Conservation (phyloP, 2,113 vertebrate species). For the human (Homo sapiens) region DNA sequence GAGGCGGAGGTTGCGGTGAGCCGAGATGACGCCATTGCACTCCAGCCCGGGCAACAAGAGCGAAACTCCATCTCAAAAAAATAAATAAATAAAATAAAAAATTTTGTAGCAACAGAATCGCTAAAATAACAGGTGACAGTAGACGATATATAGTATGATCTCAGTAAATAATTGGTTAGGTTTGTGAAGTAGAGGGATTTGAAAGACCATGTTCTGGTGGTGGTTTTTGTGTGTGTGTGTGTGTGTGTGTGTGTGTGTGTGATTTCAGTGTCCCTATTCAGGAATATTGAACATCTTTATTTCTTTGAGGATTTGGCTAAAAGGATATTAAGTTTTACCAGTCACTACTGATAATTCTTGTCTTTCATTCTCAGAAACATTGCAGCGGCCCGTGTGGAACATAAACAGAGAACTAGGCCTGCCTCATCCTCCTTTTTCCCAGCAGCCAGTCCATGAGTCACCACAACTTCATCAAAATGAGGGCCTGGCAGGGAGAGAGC, state of each 20-base stretch:
- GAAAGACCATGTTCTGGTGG: neutral
- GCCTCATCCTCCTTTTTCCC: conserved; percentile 70
- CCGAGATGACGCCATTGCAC: no score
- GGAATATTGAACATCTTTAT: neutral
- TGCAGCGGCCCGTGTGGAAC: conserved; percentile 82
- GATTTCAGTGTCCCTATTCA: neutral
- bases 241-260: neutral
- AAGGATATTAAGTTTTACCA: neutral
- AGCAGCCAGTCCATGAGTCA: conserved; percentile 72
- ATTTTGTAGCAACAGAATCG: neutral
- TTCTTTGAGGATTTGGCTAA: conserved; percentile 40
- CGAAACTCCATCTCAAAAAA: no score
- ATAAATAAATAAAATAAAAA: neutral
- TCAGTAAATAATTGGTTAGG: neutral
- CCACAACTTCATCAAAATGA: neutral
- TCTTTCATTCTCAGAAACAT: conserved; percentile 79
- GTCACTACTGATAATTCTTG: neutral
- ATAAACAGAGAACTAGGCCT: conserved; percentile 75
- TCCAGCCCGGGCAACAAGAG: no score
- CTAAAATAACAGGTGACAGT: neutral
- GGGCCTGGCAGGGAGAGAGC: neutral
- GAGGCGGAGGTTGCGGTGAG: no score
- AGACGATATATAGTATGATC: neutral
- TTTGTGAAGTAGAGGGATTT: conserved; percentile 13
- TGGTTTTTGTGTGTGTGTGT: neutral